These are phyloP conservation scores for Amphiduros pacificus DNA, from an alignment of 2,888 invertebrate genomes.

Conservation along the genomic window DNA sequence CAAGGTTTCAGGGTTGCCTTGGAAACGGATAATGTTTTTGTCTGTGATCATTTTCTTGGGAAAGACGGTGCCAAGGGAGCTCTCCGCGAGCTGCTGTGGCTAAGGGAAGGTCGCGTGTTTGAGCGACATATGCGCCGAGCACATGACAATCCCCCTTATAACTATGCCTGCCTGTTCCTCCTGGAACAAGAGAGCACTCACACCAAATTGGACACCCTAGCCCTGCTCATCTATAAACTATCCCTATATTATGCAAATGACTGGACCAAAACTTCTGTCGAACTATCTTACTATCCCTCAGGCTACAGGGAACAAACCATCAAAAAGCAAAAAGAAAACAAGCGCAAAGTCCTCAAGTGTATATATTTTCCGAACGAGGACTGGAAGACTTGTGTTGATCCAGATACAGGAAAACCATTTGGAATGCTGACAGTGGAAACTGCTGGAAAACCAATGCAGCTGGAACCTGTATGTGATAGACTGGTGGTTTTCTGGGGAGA, in stretches of 20 bases:
- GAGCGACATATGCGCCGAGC: constrained; percentile 12
- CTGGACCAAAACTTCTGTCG: constrained; percentile 14
- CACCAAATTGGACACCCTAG: constrained; percentile 5
- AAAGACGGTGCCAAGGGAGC: constrained; percentile 2
- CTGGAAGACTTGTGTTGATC: constrained; percentile 1
- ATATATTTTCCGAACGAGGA: constrained; percentile 15
- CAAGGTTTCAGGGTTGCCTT: constrained; percentile 15
- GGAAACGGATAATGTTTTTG: constrained; percentile 16
- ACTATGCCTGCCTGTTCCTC: constrained; percentile 13
- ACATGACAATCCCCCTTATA: neutral
- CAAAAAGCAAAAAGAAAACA: neutral
- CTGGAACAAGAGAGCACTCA: constrained; percentile 13
- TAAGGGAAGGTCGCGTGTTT: constrained; percentile 3
- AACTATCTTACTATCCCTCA: constrained; percentile 11
- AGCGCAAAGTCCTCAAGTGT: constrained; percentile 1
- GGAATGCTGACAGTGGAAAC: constrained; percentile 8
- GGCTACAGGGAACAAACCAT: constrained; percentile 4
- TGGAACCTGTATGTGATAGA: constrained; percentile 13
- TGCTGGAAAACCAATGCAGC: neutral
- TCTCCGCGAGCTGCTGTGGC: neutral
- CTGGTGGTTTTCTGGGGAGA: constrained; percentile 14
- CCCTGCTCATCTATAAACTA: constrained; percentile 13
- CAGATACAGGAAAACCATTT: neutral
- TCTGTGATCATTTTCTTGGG: constrained; percentile 20
- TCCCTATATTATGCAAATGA: constrained; percentile 5